Percentiles rank a stretch among this genome's conserved stretches.
Evolutionary conservation across 2,113 vertebrate species (phyloP).

Genomic region (Acrocephalus arundinaceus): DNA sequence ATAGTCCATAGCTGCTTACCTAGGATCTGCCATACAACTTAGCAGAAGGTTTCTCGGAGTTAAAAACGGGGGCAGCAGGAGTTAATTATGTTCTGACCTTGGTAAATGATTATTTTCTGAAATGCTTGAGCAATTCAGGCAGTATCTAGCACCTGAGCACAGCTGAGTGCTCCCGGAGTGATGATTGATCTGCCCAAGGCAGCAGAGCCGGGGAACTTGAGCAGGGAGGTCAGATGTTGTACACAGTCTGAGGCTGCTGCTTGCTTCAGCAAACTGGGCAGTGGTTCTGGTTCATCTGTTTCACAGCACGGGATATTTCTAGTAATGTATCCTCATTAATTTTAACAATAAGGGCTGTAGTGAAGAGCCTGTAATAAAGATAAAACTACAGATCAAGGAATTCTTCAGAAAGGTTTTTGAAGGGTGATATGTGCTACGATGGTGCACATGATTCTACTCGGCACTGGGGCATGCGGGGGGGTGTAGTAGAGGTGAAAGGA

Average conservation of each 20-base stretch:
- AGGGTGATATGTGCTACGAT: accelerated
- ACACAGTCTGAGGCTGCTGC: background rate
- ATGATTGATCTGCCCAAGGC: background rate
- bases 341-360: background rate
- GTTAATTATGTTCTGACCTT: background rate
- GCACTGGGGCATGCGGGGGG: no score
- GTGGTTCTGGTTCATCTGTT: background rate
- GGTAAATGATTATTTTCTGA: background rate
- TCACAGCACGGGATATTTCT: background rate
- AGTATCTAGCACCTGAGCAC: background rate
- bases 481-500: background rate
- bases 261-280: background rate
- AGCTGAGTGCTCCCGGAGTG: background rate
- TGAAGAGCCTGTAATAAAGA: background rate
- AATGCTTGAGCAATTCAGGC: background rate
- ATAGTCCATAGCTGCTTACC: background rate
- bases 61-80: background rate
- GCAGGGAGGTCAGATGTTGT: background rate
- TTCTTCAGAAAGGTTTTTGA: background rate
- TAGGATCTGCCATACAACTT: background rate
- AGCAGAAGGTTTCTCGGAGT: background rate
- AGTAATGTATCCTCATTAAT: accelerated
- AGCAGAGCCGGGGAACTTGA: accelerated
- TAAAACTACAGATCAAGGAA: background rate
- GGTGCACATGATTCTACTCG: background rate